Conservation (phyloP, 2,797 vertebrate genomes). For the Squalus acanthias region DNA sequence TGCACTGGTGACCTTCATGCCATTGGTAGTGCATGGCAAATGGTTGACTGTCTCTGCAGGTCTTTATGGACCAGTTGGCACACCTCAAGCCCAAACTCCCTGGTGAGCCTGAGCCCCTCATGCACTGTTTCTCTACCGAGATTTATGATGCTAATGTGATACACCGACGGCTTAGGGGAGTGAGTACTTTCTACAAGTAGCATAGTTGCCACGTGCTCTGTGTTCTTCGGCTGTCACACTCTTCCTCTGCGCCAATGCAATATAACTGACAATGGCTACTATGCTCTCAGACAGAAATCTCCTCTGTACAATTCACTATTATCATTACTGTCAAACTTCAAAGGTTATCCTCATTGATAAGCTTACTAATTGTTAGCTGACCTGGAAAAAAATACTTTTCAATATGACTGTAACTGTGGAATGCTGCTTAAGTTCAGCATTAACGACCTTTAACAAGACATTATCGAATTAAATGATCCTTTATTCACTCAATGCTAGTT, state of each 20-base stretch:
- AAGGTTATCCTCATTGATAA: not conserved
- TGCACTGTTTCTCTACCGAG: not conserved
- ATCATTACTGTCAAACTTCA: not conserved
- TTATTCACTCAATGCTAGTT: not conserved
- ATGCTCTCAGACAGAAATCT: not conserved
- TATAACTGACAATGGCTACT: not conserved
- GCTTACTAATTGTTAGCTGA: not conserved
- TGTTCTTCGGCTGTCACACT: not conserved
- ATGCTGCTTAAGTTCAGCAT: not conserved
- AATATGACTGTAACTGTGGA: not conserved
- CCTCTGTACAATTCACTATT: not conserved
- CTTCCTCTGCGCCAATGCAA: not conserved
- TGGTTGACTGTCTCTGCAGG: too few relatives aligned
- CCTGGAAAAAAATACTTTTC: not conserved
- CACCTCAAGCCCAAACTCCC: not conserved
- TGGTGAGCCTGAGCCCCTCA: not conserved
- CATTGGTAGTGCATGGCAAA: too few relatives aligned
- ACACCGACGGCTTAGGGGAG: not conserved
- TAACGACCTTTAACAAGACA: not conserved
- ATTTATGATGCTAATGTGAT: not conserved
- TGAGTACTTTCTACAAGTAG: not conserved
- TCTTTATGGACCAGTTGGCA: too few relatives aligned
- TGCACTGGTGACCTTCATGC: too few relatives aligned
- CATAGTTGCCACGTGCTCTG: not conserved
- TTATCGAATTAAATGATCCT: not conserved